Conservation (phyloP, 2,888 invertebrate species). For the Buathra laborator region DNA sequence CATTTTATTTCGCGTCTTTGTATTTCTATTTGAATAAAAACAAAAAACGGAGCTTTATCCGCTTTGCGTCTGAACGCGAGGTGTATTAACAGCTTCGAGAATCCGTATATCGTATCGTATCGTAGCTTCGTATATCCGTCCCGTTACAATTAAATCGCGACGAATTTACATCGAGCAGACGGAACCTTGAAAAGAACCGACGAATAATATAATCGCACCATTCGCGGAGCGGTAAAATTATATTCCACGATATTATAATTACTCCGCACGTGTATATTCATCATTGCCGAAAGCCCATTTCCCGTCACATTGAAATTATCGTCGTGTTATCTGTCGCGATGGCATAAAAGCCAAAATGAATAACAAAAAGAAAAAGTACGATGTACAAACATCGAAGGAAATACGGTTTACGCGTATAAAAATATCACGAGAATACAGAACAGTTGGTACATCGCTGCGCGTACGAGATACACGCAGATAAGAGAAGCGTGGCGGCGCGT, state of each 20-base stretch:
- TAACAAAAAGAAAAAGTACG: conserved; percentile 6
- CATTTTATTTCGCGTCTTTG: too few species aligned
- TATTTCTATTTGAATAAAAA: too few species aligned
- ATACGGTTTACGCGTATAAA: conserved; percentile 52
- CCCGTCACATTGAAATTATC: conserved; percentile 31
- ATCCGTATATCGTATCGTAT: too few species aligned
- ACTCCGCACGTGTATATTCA: neutral
- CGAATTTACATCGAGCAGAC: neutral
- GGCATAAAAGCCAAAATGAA: conserved; percentile 1
- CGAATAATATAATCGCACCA: neutral
- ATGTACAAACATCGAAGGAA: conserved; percentile 18
- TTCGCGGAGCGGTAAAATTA: neutral
- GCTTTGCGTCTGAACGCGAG: too few species aligned
- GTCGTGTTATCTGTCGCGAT: conserved; percentile 23
- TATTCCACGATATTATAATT: neutral
- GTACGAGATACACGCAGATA: conserved; percentile 72
- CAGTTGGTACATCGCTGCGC: conserved; percentile 77
- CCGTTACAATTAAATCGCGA: neutral
- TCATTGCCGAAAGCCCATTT: neutral
- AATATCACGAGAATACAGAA: conserved; percentile 74
- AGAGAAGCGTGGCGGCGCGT: conserved; percentile 74
- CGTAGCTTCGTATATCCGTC: too few species aligned
- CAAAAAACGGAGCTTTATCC: too few species aligned
- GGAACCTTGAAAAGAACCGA: neutral
- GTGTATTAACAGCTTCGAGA: too few species aligned